Base-by-base conservation (phyloP, 2,113 vertebrate genomes). In the Chlamydotis undulata region DNA sequence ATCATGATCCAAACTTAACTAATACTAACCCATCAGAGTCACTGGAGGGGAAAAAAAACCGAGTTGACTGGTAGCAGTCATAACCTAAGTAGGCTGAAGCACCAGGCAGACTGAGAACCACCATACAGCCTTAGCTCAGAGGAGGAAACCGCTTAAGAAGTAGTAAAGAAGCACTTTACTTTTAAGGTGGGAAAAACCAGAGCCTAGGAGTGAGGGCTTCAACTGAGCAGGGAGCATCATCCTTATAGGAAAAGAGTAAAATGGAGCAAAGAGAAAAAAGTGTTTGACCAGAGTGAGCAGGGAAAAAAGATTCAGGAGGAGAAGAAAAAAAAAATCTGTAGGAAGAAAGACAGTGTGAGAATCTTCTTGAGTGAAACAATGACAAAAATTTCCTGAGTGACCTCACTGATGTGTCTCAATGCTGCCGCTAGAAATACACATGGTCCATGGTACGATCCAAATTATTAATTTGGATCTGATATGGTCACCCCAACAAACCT, bases 381-480 rank as follows among this genome's bases (percentile, higher is more conserved):
- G 19, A 29, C 8, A 61, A n/a, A 71, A n/a, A 59, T 23, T 41
- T 90, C 71, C 19, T 22, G 25, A 3, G 2, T 76, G 23, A 61
- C 2, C 5, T 12, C 6, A 39, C 35, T 31, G 10, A 53, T 14
- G 5, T 10, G 8, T 41, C 17, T 64, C 29, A 14, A 22, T 45
- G 21, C 5, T 83, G 4, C 19, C 4, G 78, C 25, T 56, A 39
- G 43, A 83, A 67, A 65, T 7, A 45, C 0, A 2, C 10, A 21
- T 0, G 0, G 15, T 45, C 81, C 2, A 2, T 63, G 90, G 79
- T 1, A 5, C 77, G n/a, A 37, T 83, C 17, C 6, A 59, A 4
- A 68, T 78, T 79, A 41, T 83, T 77, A 1, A 19, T 69, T 81
- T 74, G 8, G 3, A 64, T 70, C 28, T 49, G 12, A 49, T 67